Percentiles rank a stretch among this genome's conserved stretches.
Conservation (phyloP, 2,888 invertebrate species). For the Cyaniris semiargus region DNA sequence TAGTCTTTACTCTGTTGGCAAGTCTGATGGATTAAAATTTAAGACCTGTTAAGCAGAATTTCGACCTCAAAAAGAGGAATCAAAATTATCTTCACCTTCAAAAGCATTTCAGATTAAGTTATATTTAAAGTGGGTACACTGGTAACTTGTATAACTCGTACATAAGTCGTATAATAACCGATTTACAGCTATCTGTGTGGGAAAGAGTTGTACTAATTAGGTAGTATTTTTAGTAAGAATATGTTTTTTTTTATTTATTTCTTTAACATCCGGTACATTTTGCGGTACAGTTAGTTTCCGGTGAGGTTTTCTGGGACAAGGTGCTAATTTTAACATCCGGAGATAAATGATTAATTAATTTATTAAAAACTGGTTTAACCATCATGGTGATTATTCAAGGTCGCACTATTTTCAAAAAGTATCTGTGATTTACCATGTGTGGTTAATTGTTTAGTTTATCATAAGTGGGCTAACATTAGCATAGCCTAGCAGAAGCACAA, state of each 20-base stretch:
- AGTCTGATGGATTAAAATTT: not conserved
- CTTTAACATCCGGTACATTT: not conserved
- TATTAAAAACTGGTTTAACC: not conserved
- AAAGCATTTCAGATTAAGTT: not conserved
- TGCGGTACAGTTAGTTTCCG: constrained; percentile 5
- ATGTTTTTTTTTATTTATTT: not conserved
- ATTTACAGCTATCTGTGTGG: constrained; percentile 6
- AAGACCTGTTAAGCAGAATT: too few relatives aligned
- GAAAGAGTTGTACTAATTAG: constrained; percentile 7
- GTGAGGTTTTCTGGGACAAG: not conserved
- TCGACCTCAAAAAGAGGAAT: not conserved
- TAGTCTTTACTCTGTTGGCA: too few relatives aligned
- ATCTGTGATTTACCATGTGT: too few relatives aligned
- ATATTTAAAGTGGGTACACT: not conserved
- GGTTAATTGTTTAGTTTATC: too few relatives aligned
- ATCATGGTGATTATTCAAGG: not conserved
- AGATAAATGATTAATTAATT: not conserved
- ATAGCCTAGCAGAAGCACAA: too few relatives aligned
- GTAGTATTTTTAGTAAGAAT: not conserved
- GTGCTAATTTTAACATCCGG: not conserved
- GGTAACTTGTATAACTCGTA: not conserved
- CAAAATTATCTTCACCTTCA: not conserved
- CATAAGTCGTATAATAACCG: not conserved
- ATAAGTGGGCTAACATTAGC: too few relatives aligned
- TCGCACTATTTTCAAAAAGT: not conserved